phyloP scores from a whole-genome alignment of 2,797 vertebrate species.

The Moxostoma hubbsi region DNA sequence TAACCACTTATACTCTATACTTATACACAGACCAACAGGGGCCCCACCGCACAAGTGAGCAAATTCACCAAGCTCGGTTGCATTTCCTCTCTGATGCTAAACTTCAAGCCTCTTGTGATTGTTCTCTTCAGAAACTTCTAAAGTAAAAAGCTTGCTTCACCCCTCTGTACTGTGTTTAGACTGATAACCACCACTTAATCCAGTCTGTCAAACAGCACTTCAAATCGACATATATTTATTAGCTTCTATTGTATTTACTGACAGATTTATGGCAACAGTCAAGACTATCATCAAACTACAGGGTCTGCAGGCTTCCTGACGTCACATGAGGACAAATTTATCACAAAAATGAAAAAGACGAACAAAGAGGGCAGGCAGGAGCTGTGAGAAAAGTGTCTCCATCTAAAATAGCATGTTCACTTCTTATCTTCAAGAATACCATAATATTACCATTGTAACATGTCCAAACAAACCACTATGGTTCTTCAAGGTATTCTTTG shows the following conservation, averaged over 20 bases:
- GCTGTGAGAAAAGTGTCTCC: too few relatives aligned
- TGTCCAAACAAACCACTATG: too few relatives aligned
- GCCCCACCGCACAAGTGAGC: neutral
- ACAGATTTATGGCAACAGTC: too few relatives aligned
- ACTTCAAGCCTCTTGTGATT: neutral
- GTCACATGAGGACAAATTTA: neutral
- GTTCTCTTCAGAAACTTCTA: neutral
- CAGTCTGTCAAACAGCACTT: neutral
- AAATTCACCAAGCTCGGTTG: neutral
- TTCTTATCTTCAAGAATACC: too few relatives aligned
- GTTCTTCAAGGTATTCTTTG: too few relatives aligned
- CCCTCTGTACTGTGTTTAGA: neutral
- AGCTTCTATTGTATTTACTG: too few relatives aligned
- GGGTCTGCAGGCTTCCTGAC: conserved; percentile 14
- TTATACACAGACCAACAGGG: neutral
- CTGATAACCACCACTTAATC: neutral
- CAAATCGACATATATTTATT: neutral
- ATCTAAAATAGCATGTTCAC: too few relatives aligned
- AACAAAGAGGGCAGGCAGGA: too few relatives aligned
- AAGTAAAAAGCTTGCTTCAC: neutral
- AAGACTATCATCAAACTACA: too few relatives aligned
- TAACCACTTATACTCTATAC: neutral
- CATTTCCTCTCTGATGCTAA: conserved; percentile 1
- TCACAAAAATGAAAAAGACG: neutral
- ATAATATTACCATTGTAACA: too few relatives aligned